A percentile compares a stretch with the other conserved stretches of the same genome.
These are phyloP conservation scores for Lynx canadensis DNA, from an alignment of 2,113 vertebrate genomes.

Conservation along the genomic window DNA sequence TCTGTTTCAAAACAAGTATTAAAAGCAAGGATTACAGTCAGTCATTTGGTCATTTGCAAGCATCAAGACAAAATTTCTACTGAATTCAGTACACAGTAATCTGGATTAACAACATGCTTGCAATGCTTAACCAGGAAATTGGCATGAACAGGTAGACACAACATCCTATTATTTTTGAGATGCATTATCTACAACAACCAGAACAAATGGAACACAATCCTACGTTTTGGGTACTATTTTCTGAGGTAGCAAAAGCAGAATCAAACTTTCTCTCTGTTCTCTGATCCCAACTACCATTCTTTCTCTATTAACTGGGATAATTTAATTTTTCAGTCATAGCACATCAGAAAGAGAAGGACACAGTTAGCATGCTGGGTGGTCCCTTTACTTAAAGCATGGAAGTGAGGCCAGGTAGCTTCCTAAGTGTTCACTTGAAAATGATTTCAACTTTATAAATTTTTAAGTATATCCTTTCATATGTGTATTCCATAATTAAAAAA, in stretches of 20 bases:
- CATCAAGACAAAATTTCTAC: background rate
- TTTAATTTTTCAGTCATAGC: background rate
- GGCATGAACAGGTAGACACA: background rate
- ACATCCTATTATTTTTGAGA: background rate
- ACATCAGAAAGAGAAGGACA: background rate
- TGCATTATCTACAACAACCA: background rate
- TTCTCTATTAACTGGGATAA: background rate
- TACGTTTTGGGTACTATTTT: background rate
- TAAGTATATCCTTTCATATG: background rate
- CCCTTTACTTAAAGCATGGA: background rate
- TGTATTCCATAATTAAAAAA: background rate
- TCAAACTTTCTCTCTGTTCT: background rate
- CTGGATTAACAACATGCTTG: background rate
- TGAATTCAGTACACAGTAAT: background rate
- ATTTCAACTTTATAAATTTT: background rate
- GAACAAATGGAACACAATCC: background rate
- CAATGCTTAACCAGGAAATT: background rate
- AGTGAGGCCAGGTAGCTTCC: background rate
- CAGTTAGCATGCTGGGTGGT: too few relatives aligned
- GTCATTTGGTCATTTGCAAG: background rate
- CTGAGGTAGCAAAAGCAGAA: background rate
- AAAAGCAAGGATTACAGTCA: background rate
- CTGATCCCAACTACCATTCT: background rate
- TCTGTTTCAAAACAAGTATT: constrained; percentile 30
- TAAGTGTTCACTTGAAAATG: background rate